Base-by-base conservation (phyloP, 2,113 vertebrate species). In the Planiliza haematocheilus region DNA sequence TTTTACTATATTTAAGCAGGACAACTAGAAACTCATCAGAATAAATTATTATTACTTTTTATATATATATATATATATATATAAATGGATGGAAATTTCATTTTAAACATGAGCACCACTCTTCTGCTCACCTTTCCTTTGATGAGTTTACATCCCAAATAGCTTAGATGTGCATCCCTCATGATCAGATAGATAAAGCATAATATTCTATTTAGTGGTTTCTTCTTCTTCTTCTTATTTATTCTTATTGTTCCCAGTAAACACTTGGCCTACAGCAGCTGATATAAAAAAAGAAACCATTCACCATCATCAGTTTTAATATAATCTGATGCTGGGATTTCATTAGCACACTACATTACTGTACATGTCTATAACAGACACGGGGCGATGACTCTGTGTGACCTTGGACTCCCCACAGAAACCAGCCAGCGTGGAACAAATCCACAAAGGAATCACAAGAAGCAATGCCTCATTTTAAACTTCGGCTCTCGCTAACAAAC, bases 341-440 rank as follows among this genome's bases (percentile, higher is more conserved):
- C 43, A 79, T 75, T 73, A 61, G 51, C 61, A 24, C 37, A 71
- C 60, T 41, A 65, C 48, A 79, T 57, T 24, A 45, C 48, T 8
- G 61, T 38, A 53, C 69, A 77, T 24, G 56, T 63, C 46, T 21
- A 74, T 70, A 17, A 60, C 45, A 65, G 24, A 53, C 34, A 64
- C 36, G 38, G n/a, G 37, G 39, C 4, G 56, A 55, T 64, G 69
- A 68, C 69, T 85, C 75, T 60, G 64, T 56, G 58, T 51, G 72
- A 65, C 53, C 69, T 70, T 64, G 48, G 38, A 70, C 56, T 63
- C 41, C 30, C 53, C 37, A 24, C 53, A 62, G 76, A 57, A 50
- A 77, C 63, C 45, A 48, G 51, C 56, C 68, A 70, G 41, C 20
- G 58, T 10, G 64, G 48, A 64, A 17, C 3, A 51, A 49, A 72